These are phyloP conservation scores for Notechis scutatus DNA, from an alignment of 2,113 vertebrate genomes.

Conservation along the genomic window DNA sequence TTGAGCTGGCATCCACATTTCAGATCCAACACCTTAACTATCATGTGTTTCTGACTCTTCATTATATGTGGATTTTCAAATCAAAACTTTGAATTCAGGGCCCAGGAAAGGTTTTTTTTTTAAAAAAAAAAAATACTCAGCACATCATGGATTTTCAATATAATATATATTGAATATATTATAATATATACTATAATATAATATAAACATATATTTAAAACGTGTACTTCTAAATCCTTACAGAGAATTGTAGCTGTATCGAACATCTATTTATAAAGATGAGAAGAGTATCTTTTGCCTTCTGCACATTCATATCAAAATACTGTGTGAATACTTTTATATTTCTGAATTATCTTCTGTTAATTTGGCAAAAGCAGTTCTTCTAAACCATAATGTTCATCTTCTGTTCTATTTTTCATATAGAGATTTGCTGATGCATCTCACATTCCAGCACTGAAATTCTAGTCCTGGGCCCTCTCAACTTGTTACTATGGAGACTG, in stretches of 20 bases:
- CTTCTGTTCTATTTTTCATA: background rate
- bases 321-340: background rate
- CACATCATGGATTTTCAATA: background rate
- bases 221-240: background rate
- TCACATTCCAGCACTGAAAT: constrained; percentile 27
- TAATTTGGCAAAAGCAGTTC: background rate
- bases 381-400: background rate
- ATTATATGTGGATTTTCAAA: background rate
- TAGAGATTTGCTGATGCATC: background rate
- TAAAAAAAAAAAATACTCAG: background rate
- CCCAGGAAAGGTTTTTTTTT: background rate
- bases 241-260: background rate
- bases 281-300: background rate
- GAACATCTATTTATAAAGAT: background rate
- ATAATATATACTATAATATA: too few relatives aligned
- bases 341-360: background rate
- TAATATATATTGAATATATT: too few relatives aligned
- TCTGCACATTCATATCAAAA: background rate
- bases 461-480: constrained; percentile 35
- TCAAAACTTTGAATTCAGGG: background rate
- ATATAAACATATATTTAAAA: background rate
- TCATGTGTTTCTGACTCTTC: background rate
- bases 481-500: constrained; percentile 35
- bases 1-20: background rate
- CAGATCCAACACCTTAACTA: background rate